Percentiles rank a stretch among this genome's conserved stretches.
Evolutionary conservation across 1,140 invertebrate genomes (phyloP).

Genomic region (Caenorhabditis brenneri): DNA sequence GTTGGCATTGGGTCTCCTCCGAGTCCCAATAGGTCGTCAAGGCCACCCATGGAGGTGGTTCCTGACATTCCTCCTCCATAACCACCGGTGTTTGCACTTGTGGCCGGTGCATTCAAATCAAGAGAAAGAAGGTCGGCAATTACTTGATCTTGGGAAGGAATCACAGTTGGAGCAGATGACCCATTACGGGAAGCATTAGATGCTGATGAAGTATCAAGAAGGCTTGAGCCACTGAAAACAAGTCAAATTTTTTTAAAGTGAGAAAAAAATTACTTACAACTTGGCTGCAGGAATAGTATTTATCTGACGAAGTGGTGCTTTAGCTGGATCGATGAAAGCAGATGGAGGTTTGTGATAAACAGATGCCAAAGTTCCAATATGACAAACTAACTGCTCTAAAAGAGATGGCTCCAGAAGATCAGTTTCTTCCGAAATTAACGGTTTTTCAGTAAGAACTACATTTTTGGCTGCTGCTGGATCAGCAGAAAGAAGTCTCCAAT

Average conservation of each 20-base stretch:
- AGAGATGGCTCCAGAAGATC: conserved; percentile 96
- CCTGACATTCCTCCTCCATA: conserved; percentile 59
- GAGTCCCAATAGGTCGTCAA: conserved; percentile 79
- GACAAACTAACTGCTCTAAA: conserved; percentile 96
- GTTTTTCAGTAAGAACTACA: conserved; percentile 97
- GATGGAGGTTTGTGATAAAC: conserved; percentile 99
- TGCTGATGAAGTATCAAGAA: conserved; percentile 20
- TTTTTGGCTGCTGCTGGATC: conserved; percentile 98
- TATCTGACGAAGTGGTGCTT: conserved; percentile 72
- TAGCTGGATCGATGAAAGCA: conserved; percentile 88
- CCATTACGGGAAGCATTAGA: conserved; percentile 57
- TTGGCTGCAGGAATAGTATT: conserved; percentile 10
- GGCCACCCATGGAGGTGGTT: conserved; percentile 64
- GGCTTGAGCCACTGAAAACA: conserved; percentile 21
- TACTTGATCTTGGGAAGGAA: conserved; percentile 86
- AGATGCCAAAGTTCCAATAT: conserved; percentile 95
- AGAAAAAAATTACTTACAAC: neutral
- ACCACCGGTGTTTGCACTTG: neutral
- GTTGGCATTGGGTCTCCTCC: conserved; percentile 73
- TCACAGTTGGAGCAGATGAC: conserved; percentile 78
- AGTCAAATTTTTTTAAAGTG: neutral
- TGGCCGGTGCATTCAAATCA: conserved; percentile 75
- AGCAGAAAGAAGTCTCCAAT: conserved; percentile 96
- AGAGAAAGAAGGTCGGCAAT: conserved; percentile 95
- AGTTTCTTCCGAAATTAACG: conserved; percentile 97